phyloP scores from a whole-genome alignment of 2,888 invertebrate genomes.

The Girardia tigrina region DNA sequence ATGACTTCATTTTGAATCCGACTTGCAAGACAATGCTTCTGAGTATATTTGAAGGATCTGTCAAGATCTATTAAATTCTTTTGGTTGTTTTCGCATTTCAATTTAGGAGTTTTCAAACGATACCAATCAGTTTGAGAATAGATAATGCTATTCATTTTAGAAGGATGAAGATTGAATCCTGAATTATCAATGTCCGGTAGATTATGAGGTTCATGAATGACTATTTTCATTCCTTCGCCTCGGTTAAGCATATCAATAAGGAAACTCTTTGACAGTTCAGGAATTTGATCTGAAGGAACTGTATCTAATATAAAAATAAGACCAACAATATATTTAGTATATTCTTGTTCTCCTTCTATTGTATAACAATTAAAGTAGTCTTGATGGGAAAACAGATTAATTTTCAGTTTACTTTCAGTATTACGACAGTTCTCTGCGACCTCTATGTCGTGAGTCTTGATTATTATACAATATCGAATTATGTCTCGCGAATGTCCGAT shows the following conservation, averaged over 20 bases:
- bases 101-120: slow-evolving; percentile 25
- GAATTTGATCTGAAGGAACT: neutral
- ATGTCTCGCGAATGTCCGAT: neutral
- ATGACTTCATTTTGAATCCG: slow-evolving; percentile 26
- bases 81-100: slow-evolving; percentile 24
- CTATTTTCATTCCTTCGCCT: slow-evolving; percentile 26
- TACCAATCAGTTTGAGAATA: slow-evolving; percentile 24
- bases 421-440: neutral
- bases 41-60: slow-evolving; percentile 26
- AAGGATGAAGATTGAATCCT: slow-evolving; percentile 25
- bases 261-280: neutral
- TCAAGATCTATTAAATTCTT: neutral
- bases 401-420: neutral
- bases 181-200: slow-evolving; percentile 5
- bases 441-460: neutral
- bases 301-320: neutral
- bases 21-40: slow-evolving; percentile 28
- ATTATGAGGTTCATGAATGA: neutral
- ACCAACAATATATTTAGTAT: neutral
- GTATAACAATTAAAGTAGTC: slow-evolving; percentile 28
- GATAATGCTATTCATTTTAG: slow-evolving; percentile 10
- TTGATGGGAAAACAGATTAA: slow-evolving; percentile 18
- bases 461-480: slow-evolving; percentile 12
- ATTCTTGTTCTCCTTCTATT: neutral
- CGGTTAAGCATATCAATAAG: slow-evolving; percentile 19